Evolutionary conservation across 2,797 vertebrate species (phyloP).

Genomic region (Sylvia borin): DNA sequence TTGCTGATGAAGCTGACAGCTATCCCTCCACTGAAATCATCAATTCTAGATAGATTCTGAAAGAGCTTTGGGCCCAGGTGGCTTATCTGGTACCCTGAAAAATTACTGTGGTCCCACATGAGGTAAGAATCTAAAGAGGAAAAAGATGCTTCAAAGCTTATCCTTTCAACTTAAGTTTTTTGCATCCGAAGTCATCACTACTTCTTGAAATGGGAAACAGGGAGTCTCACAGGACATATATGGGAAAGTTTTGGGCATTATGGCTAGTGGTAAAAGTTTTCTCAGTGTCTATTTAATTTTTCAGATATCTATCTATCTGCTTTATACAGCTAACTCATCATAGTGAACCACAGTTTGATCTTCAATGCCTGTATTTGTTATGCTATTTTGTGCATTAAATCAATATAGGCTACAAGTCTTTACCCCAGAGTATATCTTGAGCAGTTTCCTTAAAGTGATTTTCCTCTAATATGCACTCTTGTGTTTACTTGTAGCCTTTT

Average conservation of each 20-base stretch:
- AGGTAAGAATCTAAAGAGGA: neutral
- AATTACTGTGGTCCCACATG: neutral
- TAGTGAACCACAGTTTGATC: neutral
- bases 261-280: neutral
- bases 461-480: neutral
- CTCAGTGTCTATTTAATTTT: neutral
- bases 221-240: neutral
- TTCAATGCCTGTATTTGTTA: neutral
- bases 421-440: constrained; percentile 18
- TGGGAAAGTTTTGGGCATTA: neutral
- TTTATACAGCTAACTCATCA: neutral
- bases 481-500: constrained; percentile 22
- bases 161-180: neutral
- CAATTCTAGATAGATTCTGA: neutral
- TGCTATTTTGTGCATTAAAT: constrained; percentile 20
- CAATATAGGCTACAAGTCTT: neutral
- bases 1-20: neutral
- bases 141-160: neutral
- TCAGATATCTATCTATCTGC: neutral
- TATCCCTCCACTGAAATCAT: neutral
- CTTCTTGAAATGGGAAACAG: neutral
- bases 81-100: neutral
- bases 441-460: constrained; percentile 20
- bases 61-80: neutral
- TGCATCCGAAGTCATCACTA: neutral